Evolutionary conservation across 2,113 vertebrate genomes (phyloP).

Genomic region (Jaculus jaculus): DNA sequence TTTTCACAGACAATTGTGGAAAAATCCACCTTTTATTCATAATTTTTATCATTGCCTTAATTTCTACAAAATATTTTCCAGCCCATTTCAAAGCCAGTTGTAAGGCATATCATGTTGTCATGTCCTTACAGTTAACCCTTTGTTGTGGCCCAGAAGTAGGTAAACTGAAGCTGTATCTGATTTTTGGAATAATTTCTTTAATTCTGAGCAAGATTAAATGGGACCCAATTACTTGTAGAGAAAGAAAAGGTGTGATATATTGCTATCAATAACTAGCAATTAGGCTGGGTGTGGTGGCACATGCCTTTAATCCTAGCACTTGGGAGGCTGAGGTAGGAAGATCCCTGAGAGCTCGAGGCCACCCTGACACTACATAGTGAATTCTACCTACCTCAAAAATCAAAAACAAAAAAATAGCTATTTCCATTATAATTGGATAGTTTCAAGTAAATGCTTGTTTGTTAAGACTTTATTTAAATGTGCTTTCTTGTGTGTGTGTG

Average conservation of each 20-base stretch:
- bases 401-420: too few species aligned
- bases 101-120: not conserved
- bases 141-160: not conserved
- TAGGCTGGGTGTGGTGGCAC: too few species aligned
- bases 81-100: not conserved
- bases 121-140: not conserved
- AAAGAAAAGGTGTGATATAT: not conserved
- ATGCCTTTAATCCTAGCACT: too few species aligned
- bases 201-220: not conserved
- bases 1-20: not conserved
- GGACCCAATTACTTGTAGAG: conserved; percentile 16
- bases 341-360: too few species aligned
- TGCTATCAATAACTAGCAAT: not conserved
- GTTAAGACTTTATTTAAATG: not conserved
- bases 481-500: not conserved
- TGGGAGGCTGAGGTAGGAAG: too few species aligned
- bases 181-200: not conserved
- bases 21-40: not conserved
- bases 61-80: conserved; percentile 15
- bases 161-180: not conserved
- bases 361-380: too few species aligned
- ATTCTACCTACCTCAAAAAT: too few species aligned
- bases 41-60: not conserved
- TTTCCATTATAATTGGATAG: not conserved
- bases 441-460: not conserved